Conservation (phyloP, 2,888 invertebrate species). For the Aspidiotus destructor region DNA sequence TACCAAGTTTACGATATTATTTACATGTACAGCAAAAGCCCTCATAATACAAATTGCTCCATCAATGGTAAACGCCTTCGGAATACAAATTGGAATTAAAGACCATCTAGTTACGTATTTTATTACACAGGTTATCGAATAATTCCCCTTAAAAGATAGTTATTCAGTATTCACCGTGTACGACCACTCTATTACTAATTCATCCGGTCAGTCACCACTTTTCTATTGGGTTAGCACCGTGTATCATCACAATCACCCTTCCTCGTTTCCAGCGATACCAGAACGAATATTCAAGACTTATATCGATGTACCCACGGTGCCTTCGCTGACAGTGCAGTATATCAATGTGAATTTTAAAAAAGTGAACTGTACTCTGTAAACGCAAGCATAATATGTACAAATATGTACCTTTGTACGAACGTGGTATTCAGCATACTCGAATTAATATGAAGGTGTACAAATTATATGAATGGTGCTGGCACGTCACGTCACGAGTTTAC, state of each 20-base stretch:
- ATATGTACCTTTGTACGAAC: too few relatives aligned
- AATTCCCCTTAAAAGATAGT: conserved; percentile 29
- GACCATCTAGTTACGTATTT: conserved; percentile 23
- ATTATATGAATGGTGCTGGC: too few relatives aligned
- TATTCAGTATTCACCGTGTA: conserved; percentile 2
- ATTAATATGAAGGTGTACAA: too few relatives aligned
- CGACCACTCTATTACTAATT: conserved; percentile 15
- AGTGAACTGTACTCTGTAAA: not conserved
- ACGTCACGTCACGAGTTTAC: too few relatives aligned
- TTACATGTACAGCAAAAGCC: conserved; percentile 27
- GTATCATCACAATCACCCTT: not conserved
- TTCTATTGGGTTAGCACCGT: not conserved
- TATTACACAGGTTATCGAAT: conserved; percentile 30
- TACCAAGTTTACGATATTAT: conserved; percentile 10
- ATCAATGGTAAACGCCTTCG: conserved; percentile 23
- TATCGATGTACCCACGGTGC: not conserved
- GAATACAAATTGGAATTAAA: conserved; percentile 30
- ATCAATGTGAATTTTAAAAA: conserved; percentile 1
- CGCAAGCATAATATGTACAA: too few relatives aligned
- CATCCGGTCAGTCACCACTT: conserved; percentile 10
- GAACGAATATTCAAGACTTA: too few relatives aligned
- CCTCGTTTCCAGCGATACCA: not conserved
- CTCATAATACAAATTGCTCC: conserved; percentile 28
- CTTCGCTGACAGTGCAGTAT: not conserved
- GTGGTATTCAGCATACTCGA: too few relatives aligned